These are phyloP conservation scores for Elysia chlorotica DNA, from an alignment of 1,140 invertebrate species.

Conservation along the genomic window DNA sequence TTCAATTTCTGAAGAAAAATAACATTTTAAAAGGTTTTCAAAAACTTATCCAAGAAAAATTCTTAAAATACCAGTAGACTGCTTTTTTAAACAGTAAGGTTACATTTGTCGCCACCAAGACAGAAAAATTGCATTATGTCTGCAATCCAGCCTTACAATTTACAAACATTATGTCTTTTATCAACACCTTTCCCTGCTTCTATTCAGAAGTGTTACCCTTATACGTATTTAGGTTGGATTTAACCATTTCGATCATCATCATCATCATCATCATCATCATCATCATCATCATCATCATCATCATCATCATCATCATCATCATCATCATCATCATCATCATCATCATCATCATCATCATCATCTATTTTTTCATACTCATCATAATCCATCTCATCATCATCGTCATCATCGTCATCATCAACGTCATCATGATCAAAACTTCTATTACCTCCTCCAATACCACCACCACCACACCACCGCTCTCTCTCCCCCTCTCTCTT, in stretches of 20 bases:
- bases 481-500: constrained; percentile 1
- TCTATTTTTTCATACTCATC: neutral
- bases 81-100: no score
- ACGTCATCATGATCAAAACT: neutral
- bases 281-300: constrained; percentile 7
- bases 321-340: constrained; percentile 10
- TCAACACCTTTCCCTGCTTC: no score
- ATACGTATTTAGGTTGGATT: no score
- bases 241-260: constrained; percentile 5
- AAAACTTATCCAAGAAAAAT: no score
- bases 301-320: constrained; percentile 8
- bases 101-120: no score
- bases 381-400: neutral
- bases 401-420: constrained; percentile 7
- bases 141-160: no score
- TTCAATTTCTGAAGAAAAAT: no score
- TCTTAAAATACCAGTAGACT: no score
- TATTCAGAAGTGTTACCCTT: no score
- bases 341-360: constrained; percentile 7
- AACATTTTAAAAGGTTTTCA: no score
- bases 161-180: no score
- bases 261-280: constrained; percentile 9
- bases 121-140: no score
- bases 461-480: neutral
- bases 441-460: neutral